Evolutionary conservation across 2,113 vertebrate species (phyloP), one percentile per base, ranked within the genome.

Genomic region (Apus apus): DNA sequence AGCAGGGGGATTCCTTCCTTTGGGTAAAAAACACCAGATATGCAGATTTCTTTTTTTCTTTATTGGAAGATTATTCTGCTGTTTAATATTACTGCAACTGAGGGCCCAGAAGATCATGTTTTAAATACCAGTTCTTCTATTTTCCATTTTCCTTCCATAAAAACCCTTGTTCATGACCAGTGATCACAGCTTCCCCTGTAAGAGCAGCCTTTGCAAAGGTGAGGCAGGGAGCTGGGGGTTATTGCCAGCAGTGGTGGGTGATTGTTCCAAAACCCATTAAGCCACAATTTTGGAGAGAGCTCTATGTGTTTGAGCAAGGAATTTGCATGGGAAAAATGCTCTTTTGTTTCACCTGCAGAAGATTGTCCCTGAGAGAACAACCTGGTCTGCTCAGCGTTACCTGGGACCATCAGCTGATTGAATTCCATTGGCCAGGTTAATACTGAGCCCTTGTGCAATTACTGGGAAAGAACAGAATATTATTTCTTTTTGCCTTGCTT

Each of bases 381-480:
- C 32, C 60, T 5, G 32, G 7, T 8, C 62, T 71, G 88, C 19
- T 65, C 62, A 3, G 87, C 1, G 16, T 18, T 65, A 13, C 72
- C 82, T 66, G 57, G n/a, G 73, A 19, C 17, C 58, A 61, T 32
- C 70, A 38, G 68, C 92, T 83, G 95, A 78, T 87, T 70, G 88
- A 29, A 54, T 94, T 89, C 54, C 90, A 75, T 84, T 81, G 86
- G 57, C 77, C 66, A 30, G 70, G 81, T 94, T 95, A 71, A 95
- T 89, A 72, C 40, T 13, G 93, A 95, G 78, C 66, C 76, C 76
- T 64, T 14, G 32, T 71, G 80, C 74, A 82, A 85, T 94, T 94
- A 84, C 76, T 7, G 3, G 65, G 54, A 62, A 71, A 81, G 85
- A 86, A 81, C 50, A 30, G 70, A 92, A 67, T 46, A 29, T 15